Conservation (phyloP, 2,888 invertebrate genomes). For the Agrotis exclamationis region DNA sequence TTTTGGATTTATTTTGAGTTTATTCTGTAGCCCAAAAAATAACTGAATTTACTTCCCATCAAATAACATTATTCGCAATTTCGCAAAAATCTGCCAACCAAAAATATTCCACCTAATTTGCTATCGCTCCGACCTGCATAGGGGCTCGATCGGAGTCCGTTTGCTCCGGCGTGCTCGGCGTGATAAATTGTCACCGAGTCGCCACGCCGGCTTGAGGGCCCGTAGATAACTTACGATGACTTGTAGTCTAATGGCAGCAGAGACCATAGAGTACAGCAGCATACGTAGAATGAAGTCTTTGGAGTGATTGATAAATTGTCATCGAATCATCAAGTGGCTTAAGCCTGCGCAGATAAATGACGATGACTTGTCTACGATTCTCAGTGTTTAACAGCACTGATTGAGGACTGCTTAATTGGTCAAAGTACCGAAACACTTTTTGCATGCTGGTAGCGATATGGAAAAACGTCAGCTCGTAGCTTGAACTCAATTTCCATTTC, state of each 20-base stretch:
- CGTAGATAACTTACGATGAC: slow-evolving; percentile 29
- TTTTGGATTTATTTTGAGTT: background rate
- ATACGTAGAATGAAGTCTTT: background rate
- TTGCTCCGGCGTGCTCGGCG: slow-evolving; percentile 33
- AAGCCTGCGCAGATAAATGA: no score
- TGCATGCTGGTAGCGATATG: no score
- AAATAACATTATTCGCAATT: no score
- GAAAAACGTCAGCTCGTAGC: no score
- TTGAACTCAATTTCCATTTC: no score
- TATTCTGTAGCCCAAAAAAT: background rate
- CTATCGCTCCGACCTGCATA: slow-evolving; percentile 60
- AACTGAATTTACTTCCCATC: no score
- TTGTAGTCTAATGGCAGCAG: slow-evolving; percentile 16
- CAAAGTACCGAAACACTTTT: no score
- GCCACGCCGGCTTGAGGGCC: background rate
- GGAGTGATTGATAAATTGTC: no score
- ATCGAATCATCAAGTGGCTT: no score
- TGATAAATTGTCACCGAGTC: slow-evolving; percentile 41
- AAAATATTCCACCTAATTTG: slow-evolving; percentile 27
- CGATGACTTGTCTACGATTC: no score
- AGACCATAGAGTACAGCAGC: background rate
- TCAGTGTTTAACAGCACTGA: no score
- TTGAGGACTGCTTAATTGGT: no score
- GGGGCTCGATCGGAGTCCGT: slow-evolving; percentile 59
- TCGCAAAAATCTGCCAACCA: background rate